Conservation (phyloP, 2,113 vertebrate genomes). For the Eptesicus fuscus region DNA sequence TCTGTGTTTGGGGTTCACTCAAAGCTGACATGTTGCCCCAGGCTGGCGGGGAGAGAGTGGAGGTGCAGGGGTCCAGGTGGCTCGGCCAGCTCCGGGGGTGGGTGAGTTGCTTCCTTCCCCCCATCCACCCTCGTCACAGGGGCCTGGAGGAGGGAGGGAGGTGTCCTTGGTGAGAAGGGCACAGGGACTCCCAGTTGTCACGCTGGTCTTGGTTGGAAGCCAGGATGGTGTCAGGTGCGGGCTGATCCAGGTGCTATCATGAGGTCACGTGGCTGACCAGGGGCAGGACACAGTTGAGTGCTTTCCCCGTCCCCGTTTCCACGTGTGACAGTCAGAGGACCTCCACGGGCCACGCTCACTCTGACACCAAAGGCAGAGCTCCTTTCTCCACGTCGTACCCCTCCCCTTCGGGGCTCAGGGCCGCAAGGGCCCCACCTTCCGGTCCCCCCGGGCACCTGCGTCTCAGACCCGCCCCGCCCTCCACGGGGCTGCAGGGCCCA, state of each 20-base stretch:
- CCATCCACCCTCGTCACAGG: accelerated
- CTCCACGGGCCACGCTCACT: neutral
- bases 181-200: neutral
- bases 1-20: neutral
- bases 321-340: accelerated
- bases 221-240: neutral
- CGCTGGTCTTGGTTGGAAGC: neutral
- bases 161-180: neutral
- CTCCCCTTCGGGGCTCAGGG: neutral
- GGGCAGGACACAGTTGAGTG: neutral
- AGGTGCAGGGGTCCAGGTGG: neutral
- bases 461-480: too few species aligned
- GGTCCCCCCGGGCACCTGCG: too few species aligned
- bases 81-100: neutral
- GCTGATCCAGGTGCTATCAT: neutral
- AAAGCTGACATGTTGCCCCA: neutral
- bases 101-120: neutral
- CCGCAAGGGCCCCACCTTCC: too few species aligned
- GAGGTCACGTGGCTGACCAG: neutral
- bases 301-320: neutral
- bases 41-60: too few species aligned
- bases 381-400: accelerated
- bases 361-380: neutral
- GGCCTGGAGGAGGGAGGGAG: neutral
- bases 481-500: too few species aligned